Evolutionary conservation across 1,140 invertebrate genomes (phyloP), one percentile per base, ranked within the genome.

Genomic region (Drosophila oshimai): DNA sequence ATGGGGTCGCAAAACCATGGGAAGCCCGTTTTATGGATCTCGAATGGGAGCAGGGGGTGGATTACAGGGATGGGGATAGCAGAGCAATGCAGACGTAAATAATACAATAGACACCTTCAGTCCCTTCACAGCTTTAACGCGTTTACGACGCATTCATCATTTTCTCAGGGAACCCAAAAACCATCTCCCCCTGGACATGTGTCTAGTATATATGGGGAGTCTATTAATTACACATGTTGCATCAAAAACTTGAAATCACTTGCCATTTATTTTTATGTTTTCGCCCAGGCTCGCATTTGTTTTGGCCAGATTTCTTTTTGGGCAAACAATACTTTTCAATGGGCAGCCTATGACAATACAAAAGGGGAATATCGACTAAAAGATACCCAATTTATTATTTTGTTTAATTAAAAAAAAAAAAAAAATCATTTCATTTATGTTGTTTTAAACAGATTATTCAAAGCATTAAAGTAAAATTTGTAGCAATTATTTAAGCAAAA

Each of bases 141-240:
- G n/a, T 71, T 81, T 74, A 74, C 54, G 58, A 70, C 54, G 53
- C 58, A 79, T 83, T 74, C 70, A 55, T 64, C 69, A 79, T 74
- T 51, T 28, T 53, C 51, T 44, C 22, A 20, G 22, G 29, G 29
- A 33, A 10, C 26, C 13, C n/a, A n/a, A 17, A 39, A 15, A 13
- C 13, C 17, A 26, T 31, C 9, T 15, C 0, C 24, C 9, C 31
- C 4, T 6, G 18, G 15, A 20, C 13, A 29, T 24, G 9, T n/a
- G n/a, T n/a, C n/a, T 10, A 47, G 33, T 26, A 3, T 17, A 28
- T 36, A 12, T 20, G 18, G 36, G 6, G 17, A 87, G 80, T 87
- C 80, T 86, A 86, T 86, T 86, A 86, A 86, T 86, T 86, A 87
- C 80, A 86, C 57, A 80, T 86, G 80, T 86, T 87, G 76, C 81